Percentiles rank a stretch among this genome's conserved stretches.
These are phyloP conservation scores for Aphidius gifuensis DNA, from an alignment of 1,140 invertebrate genomes.

Conservation along the genomic window DNA sequence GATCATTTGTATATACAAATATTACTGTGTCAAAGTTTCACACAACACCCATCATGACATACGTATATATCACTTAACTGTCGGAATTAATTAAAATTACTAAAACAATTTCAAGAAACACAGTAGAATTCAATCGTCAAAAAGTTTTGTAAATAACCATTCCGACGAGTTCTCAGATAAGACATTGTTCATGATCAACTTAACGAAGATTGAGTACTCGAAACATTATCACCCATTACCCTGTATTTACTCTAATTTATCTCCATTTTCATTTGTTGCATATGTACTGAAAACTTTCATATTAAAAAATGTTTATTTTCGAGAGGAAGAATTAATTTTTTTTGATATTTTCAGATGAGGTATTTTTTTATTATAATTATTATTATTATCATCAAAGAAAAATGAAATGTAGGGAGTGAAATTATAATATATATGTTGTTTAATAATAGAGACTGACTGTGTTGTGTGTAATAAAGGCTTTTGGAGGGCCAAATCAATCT, in stretches of 20 bases:
- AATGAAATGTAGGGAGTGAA: constrained; percentile 3
- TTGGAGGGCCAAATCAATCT: constrained; percentile 31
- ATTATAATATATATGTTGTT: constrained; percentile 1
- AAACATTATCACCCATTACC: constrained; percentile 27
- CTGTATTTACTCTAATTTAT: constrained; percentile 32
- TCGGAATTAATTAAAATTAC: neutral
- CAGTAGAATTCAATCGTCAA: constrained; percentile 19
- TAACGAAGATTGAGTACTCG: constrained; percentile 30
- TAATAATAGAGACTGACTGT: constrained; percentile 13
- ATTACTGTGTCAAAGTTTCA: too few species aligned
- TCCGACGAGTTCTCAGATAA: too few species aligned
- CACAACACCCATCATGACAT: too few species aligned
- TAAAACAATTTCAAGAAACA: constrained; percentile 8
- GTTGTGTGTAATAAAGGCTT: constrained; percentile 9
- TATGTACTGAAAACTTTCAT: constrained; percentile 18
- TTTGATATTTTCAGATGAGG: neutral
- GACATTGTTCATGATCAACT: neutral
- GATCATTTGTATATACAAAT: too few species aligned
- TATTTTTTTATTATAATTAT: neutral
- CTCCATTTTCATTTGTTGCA: constrained; percentile 25
- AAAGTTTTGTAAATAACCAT: neutral
- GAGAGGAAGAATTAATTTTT: neutral
- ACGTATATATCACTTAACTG: too few species aligned
- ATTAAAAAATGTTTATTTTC: neutral
- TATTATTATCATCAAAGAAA: constrained; percentile 14